Percentiles rank a stretch among this genome's conserved stretches.
These are phyloP conservation scores for Ptycholaimellus sp. DNA, from an alignment of 2,888 invertebrate genomes.

Conservation along the genomic window DNA sequence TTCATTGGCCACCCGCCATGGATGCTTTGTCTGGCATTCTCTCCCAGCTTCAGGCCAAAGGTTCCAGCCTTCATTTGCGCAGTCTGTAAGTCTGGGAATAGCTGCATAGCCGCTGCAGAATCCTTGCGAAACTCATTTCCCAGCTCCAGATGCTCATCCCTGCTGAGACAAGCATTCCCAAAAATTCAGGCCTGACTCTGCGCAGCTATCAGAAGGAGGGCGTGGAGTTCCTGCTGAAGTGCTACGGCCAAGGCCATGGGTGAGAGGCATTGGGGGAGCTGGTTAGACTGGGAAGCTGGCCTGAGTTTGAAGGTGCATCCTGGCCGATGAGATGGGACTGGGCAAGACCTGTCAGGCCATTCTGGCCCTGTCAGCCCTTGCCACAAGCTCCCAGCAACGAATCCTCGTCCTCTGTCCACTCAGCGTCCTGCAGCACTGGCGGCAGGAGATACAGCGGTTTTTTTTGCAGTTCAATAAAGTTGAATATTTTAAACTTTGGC, in stretches of 20 bases:
- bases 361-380: background rate
- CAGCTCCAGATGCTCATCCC: too few relatives aligned
- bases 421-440: conserved; percentile 95
- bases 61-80: too few relatives aligned
- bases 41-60: too few relatives aligned
- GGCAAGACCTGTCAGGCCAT: conserved; percentile 4
- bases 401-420: conserved; percentile 84
- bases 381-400: conserved; percentile 42
- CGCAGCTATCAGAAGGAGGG: conserved; percentile 5
- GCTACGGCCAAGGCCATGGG: conserved; percentile 40
- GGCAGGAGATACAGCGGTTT: conserved; percentile 69
- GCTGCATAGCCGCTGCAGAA: too few relatives aligned
- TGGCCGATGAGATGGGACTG: background rate
- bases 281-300: conserved; percentile 36
- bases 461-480: background rate
- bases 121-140: too few relatives aligned
- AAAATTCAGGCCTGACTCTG: conserved; percentile 1
- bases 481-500: background rate
- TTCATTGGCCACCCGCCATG: too few relatives aligned
- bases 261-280: conserved; percentile 95
- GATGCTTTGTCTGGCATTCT: too few relatives aligned
- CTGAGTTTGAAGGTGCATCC: background rate
- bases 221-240: conserved; percentile 3
- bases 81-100: too few relatives aligned
- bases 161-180: too few relatives aligned